Base-by-base conservation (phyloP, 1,140 invertebrate genomes). In the Pteromalus puparum region DNA sequence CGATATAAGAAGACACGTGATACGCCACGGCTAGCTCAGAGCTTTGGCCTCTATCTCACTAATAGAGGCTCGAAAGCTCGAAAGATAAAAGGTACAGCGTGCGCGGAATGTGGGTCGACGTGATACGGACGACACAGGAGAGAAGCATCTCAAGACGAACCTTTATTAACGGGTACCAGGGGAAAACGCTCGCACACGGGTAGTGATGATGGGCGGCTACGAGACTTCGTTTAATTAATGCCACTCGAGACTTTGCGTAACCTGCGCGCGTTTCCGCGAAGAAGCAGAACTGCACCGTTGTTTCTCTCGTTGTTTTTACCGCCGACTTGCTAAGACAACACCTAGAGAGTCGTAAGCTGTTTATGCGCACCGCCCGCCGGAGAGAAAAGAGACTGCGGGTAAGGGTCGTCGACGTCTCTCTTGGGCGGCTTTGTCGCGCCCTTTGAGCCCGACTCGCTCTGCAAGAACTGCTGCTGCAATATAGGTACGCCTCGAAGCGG, bases 191-290 rank as follows among this genome's bases (percentile, higher is more conserved):
- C 67, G 67, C 9, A 30, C 3, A 30, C 7, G 26, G 67, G 65
- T 28, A 12, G 18, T 26, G 9, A 26, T 12, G 24, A n/a, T 26
- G 65, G 0, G 65, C n/a, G 65, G 24, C 65, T 70, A 70, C 72
- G 34, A 34, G 72, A n/a, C 34, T 10, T 74, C 72, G 18, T 74
- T 74, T 74, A 34, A 74, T 74, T 74, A 74, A 74, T 30, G 72
- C 72, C 72, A 15, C 72, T 74, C 28, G 72, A 74, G 72, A 74
- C 30, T 26, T 61, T 21, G 68, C 68, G 68, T 34, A 34, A 34
- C 3, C n/a, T 34, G 30, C 30, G 18, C 12, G 67, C 13, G 10
- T 70, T 26, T 24, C 24, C 10, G 67, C 67, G 10, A 30, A 70
- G 24, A 70, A 28, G 26, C 53, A n/a, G 53, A 61, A 61, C 53